These are phyloP conservation scores for Acromyrmex charruanus DNA, from an alignment of 1,140 invertebrate species.

Conservation along the genomic window DNA sequence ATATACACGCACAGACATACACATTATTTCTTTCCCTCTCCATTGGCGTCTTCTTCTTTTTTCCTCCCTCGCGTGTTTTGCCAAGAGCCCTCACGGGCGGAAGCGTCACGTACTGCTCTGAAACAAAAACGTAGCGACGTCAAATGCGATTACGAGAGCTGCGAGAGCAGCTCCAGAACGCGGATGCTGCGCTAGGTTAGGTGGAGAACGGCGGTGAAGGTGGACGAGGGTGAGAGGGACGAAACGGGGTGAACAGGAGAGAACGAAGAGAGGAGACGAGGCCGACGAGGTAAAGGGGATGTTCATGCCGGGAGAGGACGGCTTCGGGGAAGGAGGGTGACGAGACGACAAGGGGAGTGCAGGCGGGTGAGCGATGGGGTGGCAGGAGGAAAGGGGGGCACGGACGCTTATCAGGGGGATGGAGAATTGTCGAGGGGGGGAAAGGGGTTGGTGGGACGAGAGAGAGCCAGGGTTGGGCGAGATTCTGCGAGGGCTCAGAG, in stretches of 20 bases:
- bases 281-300: conserved; percentile 45
- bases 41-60: conserved; percentile 65
- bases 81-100: conserved; percentile 83
- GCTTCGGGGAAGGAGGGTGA: not conserved
- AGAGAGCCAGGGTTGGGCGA: conserved; percentile 63
- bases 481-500: conserved; percentile 77
- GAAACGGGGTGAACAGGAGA: conserved; percentile 53
- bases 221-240: conserved; percentile 67
- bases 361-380: conserved; percentile 69
- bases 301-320: conserved; percentile 43
- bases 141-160: conserved; percentile 86
- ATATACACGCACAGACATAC: conserved; percentile 26
- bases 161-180: conserved; percentile 85
- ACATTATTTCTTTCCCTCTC: conserved; percentile 59
- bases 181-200: conserved; percentile 85
- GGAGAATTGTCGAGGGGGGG: conserved; percentile 65
- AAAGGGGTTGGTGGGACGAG: conserved; percentile 12
- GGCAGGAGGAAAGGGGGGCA: conserved; percentile 25
- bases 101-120: conserved; percentile 86
- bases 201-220: conserved; percentile 76
- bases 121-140: conserved; percentile 87
- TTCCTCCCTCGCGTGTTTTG: conserved; percentile 79
- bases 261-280: conserved; percentile 39
- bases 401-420: conserved; percentile 75
- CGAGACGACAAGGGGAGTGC: conserved; percentile 37